phyloP scores from a whole-genome alignment of 2,113 vertebrate genomes.

The Cervus canadensis region DNA sequence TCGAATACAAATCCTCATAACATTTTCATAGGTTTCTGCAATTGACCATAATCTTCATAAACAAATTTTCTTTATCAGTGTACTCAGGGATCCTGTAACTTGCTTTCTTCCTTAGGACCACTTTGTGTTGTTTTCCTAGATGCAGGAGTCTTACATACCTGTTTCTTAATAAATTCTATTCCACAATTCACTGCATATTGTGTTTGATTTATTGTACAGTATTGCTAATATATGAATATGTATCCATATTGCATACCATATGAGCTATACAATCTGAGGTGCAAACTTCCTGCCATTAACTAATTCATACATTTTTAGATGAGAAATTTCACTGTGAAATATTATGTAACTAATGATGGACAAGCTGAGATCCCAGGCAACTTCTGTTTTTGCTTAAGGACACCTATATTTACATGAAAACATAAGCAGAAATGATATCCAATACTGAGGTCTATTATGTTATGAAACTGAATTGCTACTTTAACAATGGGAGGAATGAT shows the following conservation, averaged over 20 bases:
- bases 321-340: neutral
- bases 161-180: conserved; percentile 3
- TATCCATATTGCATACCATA: neutral
- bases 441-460: neutral
- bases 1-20: neutral
- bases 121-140: neutral
- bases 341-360: neutral
- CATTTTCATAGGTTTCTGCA: neutral
- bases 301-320: neutral
- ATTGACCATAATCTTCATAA: neutral
- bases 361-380: neutral
- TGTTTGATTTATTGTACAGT: neutral
- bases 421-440: neutral
- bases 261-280: neutral
- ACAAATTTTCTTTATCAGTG: neutral
- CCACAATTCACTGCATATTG: neutral
- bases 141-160: neutral
- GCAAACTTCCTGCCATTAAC: neutral
- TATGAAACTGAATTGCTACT: neutral
- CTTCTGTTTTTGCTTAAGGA: neutral
- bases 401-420: neutral
- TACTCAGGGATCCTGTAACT: neutral
- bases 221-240: neutral
- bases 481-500: neutral
- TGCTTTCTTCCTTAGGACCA: neutral